Conservation (phyloP, 2,113 vertebrate genomes). For the Ctenomys sociabilis region DNA sequence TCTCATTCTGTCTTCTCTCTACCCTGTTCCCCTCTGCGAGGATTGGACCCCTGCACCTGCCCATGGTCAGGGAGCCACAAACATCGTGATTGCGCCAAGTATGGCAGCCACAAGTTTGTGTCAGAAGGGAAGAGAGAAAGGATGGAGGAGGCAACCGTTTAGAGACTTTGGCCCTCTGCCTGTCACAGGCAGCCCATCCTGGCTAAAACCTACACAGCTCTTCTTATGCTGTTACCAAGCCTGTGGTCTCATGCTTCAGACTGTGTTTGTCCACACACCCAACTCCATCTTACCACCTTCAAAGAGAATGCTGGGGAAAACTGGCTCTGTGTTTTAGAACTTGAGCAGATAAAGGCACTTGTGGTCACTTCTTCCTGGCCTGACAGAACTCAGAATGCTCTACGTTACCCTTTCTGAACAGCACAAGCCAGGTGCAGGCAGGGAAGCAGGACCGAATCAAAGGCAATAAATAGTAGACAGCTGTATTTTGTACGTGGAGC, state of each 20-base stretch:
- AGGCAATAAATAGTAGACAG: background rate
- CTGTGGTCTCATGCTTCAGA: background rate
- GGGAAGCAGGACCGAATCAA: background rate
- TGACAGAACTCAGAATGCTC: background rate
- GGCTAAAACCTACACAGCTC: background rate
- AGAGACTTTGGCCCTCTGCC: background rate
- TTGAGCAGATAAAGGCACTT: background rate
- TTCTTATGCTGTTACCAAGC: background rate
- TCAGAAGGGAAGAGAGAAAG: background rate
- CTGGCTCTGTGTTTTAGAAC: background rate
- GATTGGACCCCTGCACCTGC: too few species aligned
- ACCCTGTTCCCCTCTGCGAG: too few species aligned
- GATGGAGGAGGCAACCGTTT: background rate
- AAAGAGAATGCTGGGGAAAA: background rate
- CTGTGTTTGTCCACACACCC: background rate
- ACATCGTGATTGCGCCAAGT: too few species aligned
- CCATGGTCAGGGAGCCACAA: too few species aligned
- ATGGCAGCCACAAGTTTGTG: background rate
- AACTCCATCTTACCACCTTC: background rate
- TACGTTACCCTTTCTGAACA: background rate
- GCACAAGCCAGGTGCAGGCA: background rate
- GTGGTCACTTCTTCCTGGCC: background rate
- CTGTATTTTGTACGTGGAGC: background rate
- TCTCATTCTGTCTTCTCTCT: too few species aligned
- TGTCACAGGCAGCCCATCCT: background rate